phyloP scores from a whole-genome alignment of 2,113 vertebrate species.

The Cnemophilus loriae region DNA sequence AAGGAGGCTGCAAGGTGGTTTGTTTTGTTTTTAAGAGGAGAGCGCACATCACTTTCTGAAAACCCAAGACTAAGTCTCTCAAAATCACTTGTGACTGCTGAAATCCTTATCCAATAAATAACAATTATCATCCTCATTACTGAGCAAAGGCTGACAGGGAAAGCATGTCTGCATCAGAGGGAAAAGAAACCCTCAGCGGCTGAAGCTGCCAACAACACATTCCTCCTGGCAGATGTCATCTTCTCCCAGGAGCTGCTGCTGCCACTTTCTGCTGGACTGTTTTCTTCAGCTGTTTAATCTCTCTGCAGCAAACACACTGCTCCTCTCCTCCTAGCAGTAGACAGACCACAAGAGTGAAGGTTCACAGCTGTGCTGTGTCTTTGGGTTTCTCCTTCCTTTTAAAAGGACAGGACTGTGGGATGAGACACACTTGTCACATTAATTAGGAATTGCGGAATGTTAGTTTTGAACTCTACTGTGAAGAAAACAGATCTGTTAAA shows the following conservation, averaged over 20 bases:
- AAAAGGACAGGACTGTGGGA: neutral
- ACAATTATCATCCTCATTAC: neutral
- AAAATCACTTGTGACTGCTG: neutral
- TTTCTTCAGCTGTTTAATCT: constrained; percentile 7
- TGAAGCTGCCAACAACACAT: neutral
- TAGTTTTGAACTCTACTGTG: neutral
- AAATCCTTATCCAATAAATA: neutral
- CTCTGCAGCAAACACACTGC: neutral
- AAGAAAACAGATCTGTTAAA: neutral
- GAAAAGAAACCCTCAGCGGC: neutral
- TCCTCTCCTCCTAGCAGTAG: neutral
- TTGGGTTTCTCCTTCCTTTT: neutral
- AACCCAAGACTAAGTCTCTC: neutral
- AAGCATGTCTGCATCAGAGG: neutral
- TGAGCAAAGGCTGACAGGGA: neutral
- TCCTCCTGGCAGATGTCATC: neutral
- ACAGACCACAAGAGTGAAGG: neutral
- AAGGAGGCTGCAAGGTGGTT: neutral
- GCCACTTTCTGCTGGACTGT: neutral
- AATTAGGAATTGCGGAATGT: neutral
- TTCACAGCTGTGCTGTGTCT: neutral
- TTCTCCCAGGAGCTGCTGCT: neutral
- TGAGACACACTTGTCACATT: neutral
- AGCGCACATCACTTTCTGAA: neutral
- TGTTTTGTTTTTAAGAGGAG: neutral